Base-by-base conservation (phyloP, 2,113 vertebrate species). In the Saccopteryx bilineata region DNA sequence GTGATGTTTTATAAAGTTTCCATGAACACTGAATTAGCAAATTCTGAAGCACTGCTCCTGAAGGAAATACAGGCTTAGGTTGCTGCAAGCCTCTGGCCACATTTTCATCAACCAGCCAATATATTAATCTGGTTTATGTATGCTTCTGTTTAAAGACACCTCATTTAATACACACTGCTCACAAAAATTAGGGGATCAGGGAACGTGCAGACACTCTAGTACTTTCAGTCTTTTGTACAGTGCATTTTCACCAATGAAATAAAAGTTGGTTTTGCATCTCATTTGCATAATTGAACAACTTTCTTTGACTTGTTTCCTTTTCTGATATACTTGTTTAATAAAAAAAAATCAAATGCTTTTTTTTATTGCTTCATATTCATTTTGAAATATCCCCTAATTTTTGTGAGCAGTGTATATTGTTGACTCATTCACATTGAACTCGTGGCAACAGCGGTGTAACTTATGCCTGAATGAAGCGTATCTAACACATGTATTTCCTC, bases 71-170 rank as follows among this genome's bases (percentile, higher is more conserved):
- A 66, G 31, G 39, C 7, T 61, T 48, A 60, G 87, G 68, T 46
- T 75, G 15, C 81, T 54, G 10, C 14, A 54, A 79, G 65, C 58
- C 65, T 72, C 33, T 60, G 48, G 52, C 24, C 18, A 4, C 65
- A 31, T 65, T 72, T 72, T 72, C 60, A 54, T 50, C 52, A 88
- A 1, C 56, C 21, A 5, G 1, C 79, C 80, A 56, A 28, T 82
- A 52, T 14, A 18, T 81, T 81, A 33, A 74, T 6, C 66, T 75
- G 31, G 52, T 61, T 76, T 50, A 50, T 14, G 21, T 80, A 31
- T 94, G 56, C 54, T 63, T 72, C 48, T 79, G 48, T 72, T 95
- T 81, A 66, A 74, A 50, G 93, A 83, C 5, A 31, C 28, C 46
- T 66, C 39, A 33, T 58, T 76, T 83, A 52, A 78, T 87, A 19